These are phyloP conservation scores for Cephus pulcher DNA, from an alignment of 2,888 invertebrate species.

Conservation along the genomic window DNA sequence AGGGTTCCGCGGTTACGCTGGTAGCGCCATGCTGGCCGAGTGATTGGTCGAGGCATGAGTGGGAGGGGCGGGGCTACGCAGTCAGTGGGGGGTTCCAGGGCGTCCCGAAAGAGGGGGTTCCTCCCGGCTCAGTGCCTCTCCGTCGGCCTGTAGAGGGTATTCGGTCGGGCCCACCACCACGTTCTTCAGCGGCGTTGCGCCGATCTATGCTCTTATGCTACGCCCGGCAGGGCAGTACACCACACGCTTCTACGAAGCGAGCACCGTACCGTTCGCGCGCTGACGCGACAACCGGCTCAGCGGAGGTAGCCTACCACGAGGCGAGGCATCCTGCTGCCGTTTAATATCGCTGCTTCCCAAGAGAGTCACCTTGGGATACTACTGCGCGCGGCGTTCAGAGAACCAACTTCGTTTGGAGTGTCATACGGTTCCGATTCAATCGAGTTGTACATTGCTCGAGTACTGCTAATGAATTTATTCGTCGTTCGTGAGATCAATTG, in stretches of 20 bases:
- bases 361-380: not conserved
- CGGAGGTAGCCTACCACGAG: not conserved
- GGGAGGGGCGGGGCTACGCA: constrained; percentile 43
- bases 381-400: not conserved
- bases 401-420: not conserved
- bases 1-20: constrained; percentile 24
- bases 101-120: constrained; percentile 24
- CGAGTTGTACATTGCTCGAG: not conserved
- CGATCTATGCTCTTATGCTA: constrained; percentile 44
- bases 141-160: constrained; percentile 9
- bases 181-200: constrained; percentile 11
- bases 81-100: not conserved
- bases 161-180: constrained; percentile 32
- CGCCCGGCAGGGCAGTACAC: constrained; percentile 54
- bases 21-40: constrained; percentile 56
- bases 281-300: constrained; percentile 8
- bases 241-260: constrained; percentile 53
- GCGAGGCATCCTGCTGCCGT: not conserved
- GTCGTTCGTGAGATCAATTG: not conserved
- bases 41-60: constrained; percentile 47
- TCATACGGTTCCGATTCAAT: not conserved
- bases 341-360: not conserved
- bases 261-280: constrained; percentile 37
- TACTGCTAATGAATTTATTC: not conserved
- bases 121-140: constrained; percentile 8